Base-by-base conservation (phyloP, 2,797 vertebrate species). In the Avahi laniger region DNA sequence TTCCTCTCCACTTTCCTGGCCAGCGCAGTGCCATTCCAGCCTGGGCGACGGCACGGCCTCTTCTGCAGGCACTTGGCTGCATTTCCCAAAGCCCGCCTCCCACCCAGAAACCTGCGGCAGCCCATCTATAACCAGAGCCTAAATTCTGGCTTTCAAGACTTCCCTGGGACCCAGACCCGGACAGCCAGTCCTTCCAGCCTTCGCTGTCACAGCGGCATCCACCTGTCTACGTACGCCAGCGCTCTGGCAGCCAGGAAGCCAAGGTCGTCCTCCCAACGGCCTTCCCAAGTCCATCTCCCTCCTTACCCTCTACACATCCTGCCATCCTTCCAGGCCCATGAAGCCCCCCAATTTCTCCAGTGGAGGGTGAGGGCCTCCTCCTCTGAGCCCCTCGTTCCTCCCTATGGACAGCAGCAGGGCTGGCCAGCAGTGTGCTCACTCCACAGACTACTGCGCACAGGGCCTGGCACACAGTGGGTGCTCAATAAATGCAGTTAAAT, bases 21-120 rank as follows among this genome's bases (percentile, higher is more conserved):
- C 38, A 15, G 78, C 26, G 1, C 43, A 2, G 15, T 10, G 35
- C 26, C 35, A 20, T 35, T 41, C 46, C 24, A 30, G 69, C 79
- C 81, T 10, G 22, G 80, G 5, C 8, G 0, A 22, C 0, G 2
- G 30, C 18, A 24, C 1, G 17, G 26, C 15, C 48, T n/a, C 70
- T 9, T 33, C 50, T 5, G 13, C 17, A 75, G 54, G 22, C n/a
- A 20, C 20, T 48, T 12, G 12, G 46, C 86, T 38, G 48, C 30
- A 2, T 69, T 30, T 33, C 70, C 50, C n/a, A 26, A 33, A 75
- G 54, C 26, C 52, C 2, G 10, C n/a, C 4, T 57, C 14, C 17
- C 30, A 13, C 43, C 57, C 50, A 20, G 41, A 50, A 41, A 22
- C 28, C 46, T 2, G 20, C 24, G 3, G 43, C 3, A 2, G 4